These are phyloP conservation scores for Atethmia centrago DNA, from an alignment of 2,888 invertebrate genomes.

Conservation along the genomic window DNA sequence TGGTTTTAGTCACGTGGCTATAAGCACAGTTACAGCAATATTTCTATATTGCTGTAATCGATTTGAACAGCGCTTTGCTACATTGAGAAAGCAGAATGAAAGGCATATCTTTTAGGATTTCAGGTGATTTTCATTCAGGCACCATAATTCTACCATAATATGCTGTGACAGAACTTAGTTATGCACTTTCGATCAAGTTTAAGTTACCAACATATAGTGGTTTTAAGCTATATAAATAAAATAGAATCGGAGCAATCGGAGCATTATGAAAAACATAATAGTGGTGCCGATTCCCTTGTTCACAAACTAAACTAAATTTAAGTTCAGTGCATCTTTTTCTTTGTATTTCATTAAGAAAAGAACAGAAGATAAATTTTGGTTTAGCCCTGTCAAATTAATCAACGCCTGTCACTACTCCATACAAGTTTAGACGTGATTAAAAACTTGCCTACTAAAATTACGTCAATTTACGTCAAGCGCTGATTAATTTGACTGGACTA, in stretches of 20 bases:
- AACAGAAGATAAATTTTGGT: no score
- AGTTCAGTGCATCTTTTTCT: no score
- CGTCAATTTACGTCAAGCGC: no score
- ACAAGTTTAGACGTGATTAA: no score
- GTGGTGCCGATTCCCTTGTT: no score
- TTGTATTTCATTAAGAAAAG: no score
- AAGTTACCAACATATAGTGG: background rate
- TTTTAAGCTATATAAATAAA: background rate
- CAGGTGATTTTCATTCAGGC: background rate
- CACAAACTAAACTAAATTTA: no score
- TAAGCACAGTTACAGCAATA: no score
- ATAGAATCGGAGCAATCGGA: slow-evolving; percentile 11
- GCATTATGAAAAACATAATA: slow-evolving; percentile 3
- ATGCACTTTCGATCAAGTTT: background rate
- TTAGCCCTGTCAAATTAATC: no score
- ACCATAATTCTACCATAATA: background rate
- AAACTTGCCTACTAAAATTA: no score
- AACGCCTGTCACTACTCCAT: no score
- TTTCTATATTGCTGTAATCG: slow-evolving; percentile 2
- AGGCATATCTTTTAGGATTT: background rate
- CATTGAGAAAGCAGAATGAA: background rate
- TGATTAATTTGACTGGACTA: no score
- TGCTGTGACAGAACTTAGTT: background rate
- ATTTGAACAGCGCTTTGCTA: slow-evolving; percentile 22
- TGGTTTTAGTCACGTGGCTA: slow-evolving; percentile 29